These are phyloP conservation scores for Crocuta crocuta DNA, from an alignment of 2,113 vertebrate species.

Conservation along the genomic window DNA sequence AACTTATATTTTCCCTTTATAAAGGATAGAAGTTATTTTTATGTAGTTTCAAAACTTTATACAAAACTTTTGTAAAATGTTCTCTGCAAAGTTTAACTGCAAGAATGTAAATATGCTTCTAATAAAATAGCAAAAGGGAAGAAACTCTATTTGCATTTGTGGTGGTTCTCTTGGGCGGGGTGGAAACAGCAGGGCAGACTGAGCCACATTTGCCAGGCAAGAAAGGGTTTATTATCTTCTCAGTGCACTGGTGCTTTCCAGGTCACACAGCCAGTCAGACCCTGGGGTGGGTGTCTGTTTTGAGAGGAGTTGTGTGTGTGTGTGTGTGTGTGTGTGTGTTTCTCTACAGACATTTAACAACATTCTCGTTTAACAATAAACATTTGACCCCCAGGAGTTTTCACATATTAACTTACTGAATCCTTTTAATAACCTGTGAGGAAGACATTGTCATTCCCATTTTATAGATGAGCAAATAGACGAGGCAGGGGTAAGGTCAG, in stretches of 20 bases:
- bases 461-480: not conserved
- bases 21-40: constrained; percentile 71
- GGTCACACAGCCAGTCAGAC: not conserved
- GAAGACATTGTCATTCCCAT: not conserved
- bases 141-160: not conserved
- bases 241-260: not conserved
- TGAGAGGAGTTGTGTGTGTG: not conserved
- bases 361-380: not conserved
- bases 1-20: constrained; percentile 64
- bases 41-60: constrained; percentile 70
- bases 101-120: constrained; percentile 83
- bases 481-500: not conserved
- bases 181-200: not conserved
- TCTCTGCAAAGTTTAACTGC: constrained; percentile 59
- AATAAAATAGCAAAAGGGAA: constrained; percentile 86
- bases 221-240: not conserved
- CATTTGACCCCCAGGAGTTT: not conserved
- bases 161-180: not conserved
- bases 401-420: not conserved
- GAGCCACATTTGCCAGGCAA: not conserved
- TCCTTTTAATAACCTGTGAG: not conserved
- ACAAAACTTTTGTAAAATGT: constrained; percentile 72
- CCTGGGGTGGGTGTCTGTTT: not conserved
- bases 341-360: not conserved
- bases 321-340: not conserved